Conservation (phyloP, 1,140 invertebrate genomes). For the Coenobita brevimanus region DNA sequence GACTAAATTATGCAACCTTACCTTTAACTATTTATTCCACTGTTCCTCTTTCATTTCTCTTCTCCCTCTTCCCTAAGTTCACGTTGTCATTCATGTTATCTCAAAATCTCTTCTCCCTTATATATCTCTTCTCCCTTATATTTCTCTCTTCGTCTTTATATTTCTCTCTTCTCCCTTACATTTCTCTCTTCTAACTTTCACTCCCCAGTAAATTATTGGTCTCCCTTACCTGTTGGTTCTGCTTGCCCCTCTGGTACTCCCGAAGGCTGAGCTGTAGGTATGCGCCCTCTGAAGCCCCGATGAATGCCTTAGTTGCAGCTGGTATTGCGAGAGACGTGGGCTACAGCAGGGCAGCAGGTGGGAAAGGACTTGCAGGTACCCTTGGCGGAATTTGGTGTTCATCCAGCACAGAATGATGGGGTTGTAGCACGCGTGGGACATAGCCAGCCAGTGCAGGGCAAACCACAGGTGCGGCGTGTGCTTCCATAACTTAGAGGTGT, state of each 20-base stretch:
- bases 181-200: no score
- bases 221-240: background rate
- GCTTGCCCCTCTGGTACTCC: background rate
- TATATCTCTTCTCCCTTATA: no score
- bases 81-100: no score
- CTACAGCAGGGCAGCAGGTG: conserved; percentile 39
- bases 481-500: background rate
- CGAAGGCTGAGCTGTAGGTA: conserved; percentile 37
- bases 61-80: no score
- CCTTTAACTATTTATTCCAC: no score
- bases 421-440: conserved; percentile 75
- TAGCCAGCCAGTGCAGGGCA: conserved; percentile 69
- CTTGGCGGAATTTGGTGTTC: conserved; percentile 75
- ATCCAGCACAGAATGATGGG: conserved; percentile 77
- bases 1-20: no score
- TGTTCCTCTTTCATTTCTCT: no score
- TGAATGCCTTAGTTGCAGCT: conserved; percentile 8
- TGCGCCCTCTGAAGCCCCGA: conserved; percentile 25
- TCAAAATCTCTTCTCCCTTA: no score
- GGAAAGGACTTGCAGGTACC: conserved; percentile 28
- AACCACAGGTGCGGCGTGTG: conserved; percentile 71
- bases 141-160: no score
- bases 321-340: background rate
- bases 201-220: no score
- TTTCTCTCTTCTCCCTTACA: no score